Evolutionary conservation across 2,888 invertebrate species (phyloP).

Genomic region (Caenorhabditis zanzibari): DNA sequence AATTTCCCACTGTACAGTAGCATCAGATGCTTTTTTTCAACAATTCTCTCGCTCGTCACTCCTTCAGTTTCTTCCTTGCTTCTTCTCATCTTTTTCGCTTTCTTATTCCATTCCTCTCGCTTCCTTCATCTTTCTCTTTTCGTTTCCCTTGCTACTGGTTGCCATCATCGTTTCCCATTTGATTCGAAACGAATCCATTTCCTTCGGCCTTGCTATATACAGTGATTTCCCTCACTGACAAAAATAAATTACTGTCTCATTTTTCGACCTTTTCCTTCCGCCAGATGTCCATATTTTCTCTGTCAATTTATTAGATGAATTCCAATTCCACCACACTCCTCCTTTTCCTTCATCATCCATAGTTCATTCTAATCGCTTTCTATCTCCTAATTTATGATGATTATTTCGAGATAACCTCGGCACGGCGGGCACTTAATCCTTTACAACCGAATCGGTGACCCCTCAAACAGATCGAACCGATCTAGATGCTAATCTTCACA

Average conservation of each 20-base stretch:
- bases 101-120: constrained; percentile 5
- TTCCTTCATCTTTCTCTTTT: constrained; percentile 4
- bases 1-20: neutral
- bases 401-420: constrained; percentile 49
- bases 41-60: constrained; percentile 6
- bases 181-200: constrained; percentile 46
- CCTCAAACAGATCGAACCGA: constrained; percentile 37
- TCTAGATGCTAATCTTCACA: constrained; percentile 58
- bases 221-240: constrained; percentile 31
- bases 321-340: constrained; percentile 2
- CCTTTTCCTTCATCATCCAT: neutral
- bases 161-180: constrained; percentile 42
- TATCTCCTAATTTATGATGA: constrained; percentile 55
- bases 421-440: constrained; percentile 46
- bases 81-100: neutral
- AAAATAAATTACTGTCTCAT: constrained; percentile 41
- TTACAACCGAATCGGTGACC: constrained; percentile 53
- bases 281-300: constrained; percentile 16
- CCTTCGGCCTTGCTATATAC: constrained; percentile 20
- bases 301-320: constrained; percentile 6
- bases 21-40: constrained; percentile 14
- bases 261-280: constrained; percentile 29
- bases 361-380: constrained; percentile 14
- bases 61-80: constrained; percentile 28
- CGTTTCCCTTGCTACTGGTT: constrained; percentile 32